A percentile compares a stretch with the other conserved stretches of the same genome.
These are phyloP conservation scores for Camelus bactrianus DNA, from an alignment of 2,113 vertebrate species.

Conservation along the genomic window DNA sequence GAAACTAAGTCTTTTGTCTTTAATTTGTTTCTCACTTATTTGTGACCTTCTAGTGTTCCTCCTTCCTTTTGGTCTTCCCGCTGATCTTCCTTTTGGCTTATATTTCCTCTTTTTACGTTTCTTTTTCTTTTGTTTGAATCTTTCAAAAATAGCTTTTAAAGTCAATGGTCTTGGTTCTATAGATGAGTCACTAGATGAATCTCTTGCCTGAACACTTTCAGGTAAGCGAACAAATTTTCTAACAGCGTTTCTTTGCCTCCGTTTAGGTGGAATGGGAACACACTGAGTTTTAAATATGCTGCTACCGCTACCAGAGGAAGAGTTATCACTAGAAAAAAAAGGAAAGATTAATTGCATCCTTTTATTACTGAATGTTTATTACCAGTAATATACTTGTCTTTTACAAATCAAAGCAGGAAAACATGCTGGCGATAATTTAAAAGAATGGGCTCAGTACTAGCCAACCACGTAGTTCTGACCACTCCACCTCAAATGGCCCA, in stretches of 20 bases:
- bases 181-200: slow-evolving; percentile 79
- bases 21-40: slow-evolving; percentile 70
- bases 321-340: slow-evolving; percentile 57
- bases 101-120: slow-evolving; percentile 44
- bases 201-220: background rate
- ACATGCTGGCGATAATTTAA: background rate
- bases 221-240: background rate
- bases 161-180: slow-evolving; percentile 75
- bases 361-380: background rate
- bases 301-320: slow-evolving; percentile 48
- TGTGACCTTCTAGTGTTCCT: background rate
- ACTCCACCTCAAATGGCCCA: background rate
- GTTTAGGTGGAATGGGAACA: slow-evolving; percentile 13
- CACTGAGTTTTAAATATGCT: slow-evolving; percentile 70
- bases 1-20: slow-evolving; percentile 77
- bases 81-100: background rate
- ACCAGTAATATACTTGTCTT: background rate
- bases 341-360: background rate
- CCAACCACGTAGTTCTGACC: background rate
- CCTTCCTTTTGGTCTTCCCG: background rate
- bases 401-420: background rate
- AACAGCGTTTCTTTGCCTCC: background rate
- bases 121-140: background rate
- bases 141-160: slow-evolving; percentile 86
- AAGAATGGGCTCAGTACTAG: background rate